These are phyloP conservation scores for Buceros bicornis DNA, from an alignment of 2,797 vertebrate species.

Conservation along the genomic window DNA sequence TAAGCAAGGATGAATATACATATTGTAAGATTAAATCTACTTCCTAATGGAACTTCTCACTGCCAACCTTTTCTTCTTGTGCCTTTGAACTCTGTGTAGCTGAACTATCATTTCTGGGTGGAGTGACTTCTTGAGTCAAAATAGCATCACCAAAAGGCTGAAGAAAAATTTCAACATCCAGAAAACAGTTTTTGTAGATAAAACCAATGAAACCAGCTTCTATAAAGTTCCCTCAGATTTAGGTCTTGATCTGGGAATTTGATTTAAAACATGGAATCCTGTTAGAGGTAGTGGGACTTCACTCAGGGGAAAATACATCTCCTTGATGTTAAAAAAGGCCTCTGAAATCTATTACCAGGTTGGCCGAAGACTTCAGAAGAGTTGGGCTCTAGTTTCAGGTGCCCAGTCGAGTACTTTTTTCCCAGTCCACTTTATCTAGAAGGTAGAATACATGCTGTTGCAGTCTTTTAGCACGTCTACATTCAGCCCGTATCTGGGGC, in stretches of 20 bases:
- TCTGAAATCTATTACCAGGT: background rate
- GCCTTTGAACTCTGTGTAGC: background rate
- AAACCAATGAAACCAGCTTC: background rate
- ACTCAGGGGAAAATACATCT: background rate
- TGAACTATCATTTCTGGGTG: background rate
- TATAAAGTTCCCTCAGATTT: background rate
- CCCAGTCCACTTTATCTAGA: accelerated
- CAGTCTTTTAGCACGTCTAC: background rate
- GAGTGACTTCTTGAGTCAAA: background rate
- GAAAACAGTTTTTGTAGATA: background rate
- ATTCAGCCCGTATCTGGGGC: no score
- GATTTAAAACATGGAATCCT: background rate
- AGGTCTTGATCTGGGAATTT: background rate
- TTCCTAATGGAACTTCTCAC: constrained; percentile 25
- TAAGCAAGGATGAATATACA: constrained; percentile 3
- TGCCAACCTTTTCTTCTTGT: background rate
- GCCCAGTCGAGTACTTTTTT: background rate
- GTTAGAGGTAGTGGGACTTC: background rate
- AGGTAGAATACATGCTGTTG: background rate
- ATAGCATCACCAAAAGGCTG: background rate
- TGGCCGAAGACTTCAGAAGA: background rate
- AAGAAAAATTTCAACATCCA: background rate
- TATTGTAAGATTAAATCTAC: constrained; percentile 33
- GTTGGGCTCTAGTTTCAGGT: background rate
- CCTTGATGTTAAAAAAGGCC: background rate